Conservation (phyloP, 37 sponge, comb jelly and placozoan genomes). For the Haliclona indistincta region DNA sequence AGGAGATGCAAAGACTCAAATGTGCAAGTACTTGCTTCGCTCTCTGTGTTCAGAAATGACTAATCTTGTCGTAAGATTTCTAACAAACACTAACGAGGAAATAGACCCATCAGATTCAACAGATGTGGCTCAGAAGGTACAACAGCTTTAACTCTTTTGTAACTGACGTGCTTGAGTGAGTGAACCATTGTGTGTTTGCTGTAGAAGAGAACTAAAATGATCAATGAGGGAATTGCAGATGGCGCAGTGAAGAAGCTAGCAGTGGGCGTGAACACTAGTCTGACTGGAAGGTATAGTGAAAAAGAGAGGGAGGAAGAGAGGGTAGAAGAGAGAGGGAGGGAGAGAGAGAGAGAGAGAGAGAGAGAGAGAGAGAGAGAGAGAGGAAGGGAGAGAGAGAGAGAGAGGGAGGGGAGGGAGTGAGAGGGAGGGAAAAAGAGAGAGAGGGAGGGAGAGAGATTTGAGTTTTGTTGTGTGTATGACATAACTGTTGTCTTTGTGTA, state of each 20-base stretch:
- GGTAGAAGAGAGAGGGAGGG: too few species aligned
- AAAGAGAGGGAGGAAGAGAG: too few species aligned
- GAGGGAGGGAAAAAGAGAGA: too few species aligned
- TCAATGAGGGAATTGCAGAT: slow-evolving; percentile 39
- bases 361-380: too few species aligned
- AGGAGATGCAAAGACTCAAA: slow-evolving; percentile 46
- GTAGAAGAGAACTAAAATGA: slow-evolving; percentile 40
- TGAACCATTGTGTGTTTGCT: neutral
- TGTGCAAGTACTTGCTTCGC: slow-evolving; percentile 63
- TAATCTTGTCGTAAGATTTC: slow-evolving; percentile 32
- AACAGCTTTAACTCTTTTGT: too few species aligned
- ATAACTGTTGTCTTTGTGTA: slow-evolving; percentile 13
- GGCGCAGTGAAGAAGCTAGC: slow-evolving; percentile 28
- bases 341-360: too few species aligned
- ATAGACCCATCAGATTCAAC: slow-evolving; percentile 7
- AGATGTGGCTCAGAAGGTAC: too few species aligned
- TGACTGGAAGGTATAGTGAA: too few species aligned
- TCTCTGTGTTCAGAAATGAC: slow-evolving; percentile 69
- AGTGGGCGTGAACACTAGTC: slow-evolving; percentile 14
- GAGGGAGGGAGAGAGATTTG: slow-evolving; percentile 33
- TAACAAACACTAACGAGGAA: slow-evolving; percentile 52
- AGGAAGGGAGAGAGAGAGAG: neutral
- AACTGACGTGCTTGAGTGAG: too few species aligned
- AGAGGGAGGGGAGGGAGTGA: too few species aligned
- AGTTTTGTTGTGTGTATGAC: neutral